Evolutionary conservation across 2,888 invertebrate species (phyloP), one percentile per base, ranked within the genome.

Genomic region (Pammene fasciana): DNA sequence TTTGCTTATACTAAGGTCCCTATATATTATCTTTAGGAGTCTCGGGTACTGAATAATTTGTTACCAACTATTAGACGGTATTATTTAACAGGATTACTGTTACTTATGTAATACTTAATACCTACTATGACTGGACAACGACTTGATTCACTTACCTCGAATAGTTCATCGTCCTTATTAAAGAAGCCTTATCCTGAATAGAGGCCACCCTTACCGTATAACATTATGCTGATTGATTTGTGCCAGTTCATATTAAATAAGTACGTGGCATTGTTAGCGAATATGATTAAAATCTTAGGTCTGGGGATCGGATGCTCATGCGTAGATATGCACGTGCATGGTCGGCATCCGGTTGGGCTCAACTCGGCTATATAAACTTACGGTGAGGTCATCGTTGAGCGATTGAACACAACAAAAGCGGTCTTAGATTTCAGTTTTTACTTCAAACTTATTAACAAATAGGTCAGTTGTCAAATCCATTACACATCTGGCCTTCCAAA

Each of bases 111-210:
- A n/a, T n/a, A n/a, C n/a, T n/a, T 38, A 5, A 18, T 50, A 26
- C 5, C 4, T 46, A 46, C 0, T 10, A n/a, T n/a, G 14, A 46
- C 16, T 50, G 7, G 5, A 10, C 8, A 11, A 18, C 18, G 4
- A 57, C 57, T 57, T 57, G 26, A 45, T 16, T 26, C 4, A 26
- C n/a, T 16, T 16, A 45, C 56, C 18, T 16, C 43, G 34, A 34
- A 13, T 36, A 64, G 57, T 64, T 64, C 57, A 45, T 26, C 56
- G 50, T 13, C 45, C 57, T 56, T 57, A 50, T 62, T 64, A 45
- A 59, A 10, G 64, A 68, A 68, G 64, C 68, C 68, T 5, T 59
- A 57, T n/a, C 11, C 16, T 34, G 43, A 50, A n/a, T 45, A 6
- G 36, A 41, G 18, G 34, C 16, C 16, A 50, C 34, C 52, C 45